Conservation (phyloP, 2,888 invertebrate species). For the Lottia gigantea region DNA sequence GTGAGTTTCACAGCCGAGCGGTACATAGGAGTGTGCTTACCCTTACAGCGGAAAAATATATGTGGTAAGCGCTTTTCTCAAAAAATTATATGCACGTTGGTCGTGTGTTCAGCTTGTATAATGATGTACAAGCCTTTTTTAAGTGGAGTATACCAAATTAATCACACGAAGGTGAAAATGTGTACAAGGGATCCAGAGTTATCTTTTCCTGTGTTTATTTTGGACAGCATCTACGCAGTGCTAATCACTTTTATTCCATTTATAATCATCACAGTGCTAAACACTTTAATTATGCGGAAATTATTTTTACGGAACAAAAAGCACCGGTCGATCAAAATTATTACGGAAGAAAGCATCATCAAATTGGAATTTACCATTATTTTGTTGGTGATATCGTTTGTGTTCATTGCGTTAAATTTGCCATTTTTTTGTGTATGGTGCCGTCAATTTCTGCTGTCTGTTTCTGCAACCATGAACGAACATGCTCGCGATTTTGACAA, state of each 20-base stretch:
- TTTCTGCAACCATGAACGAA: conserved; percentile 19
- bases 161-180: conserved; percentile 29
- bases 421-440: conserved; percentile 64
- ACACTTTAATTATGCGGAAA: conserved; percentile 58
- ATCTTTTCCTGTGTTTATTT: conserved; percentile 42
- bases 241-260: conserved; percentile 61
- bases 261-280: conserved; percentile 56
- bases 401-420: conserved; percentile 60
- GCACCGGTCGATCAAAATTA: conserved; percentile 39
- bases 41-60: conserved; percentile 53
- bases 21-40: conserved; percentile 62
- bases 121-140: conserved; percentile 57
- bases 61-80: conserved; percentile 52
- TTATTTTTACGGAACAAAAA: conserved; percentile 50
- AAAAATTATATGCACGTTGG: conserved; percentile 45
- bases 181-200: conserved; percentile 48
- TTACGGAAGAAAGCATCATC: conserved; percentile 56
- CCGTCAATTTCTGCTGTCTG: conserved; percentile 36
- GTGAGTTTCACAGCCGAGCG: conserved; percentile 62
- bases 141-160: conserved; percentile 36
- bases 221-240: conserved; percentile 58
- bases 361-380: conserved; percentile 62
- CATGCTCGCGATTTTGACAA: conserved; percentile 33
- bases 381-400: conserved; percentile 60
- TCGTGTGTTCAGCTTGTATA: conserved; percentile 39